Conservation (phyloP, 2,113 vertebrate genomes). For the Zeus faber region DNA sequence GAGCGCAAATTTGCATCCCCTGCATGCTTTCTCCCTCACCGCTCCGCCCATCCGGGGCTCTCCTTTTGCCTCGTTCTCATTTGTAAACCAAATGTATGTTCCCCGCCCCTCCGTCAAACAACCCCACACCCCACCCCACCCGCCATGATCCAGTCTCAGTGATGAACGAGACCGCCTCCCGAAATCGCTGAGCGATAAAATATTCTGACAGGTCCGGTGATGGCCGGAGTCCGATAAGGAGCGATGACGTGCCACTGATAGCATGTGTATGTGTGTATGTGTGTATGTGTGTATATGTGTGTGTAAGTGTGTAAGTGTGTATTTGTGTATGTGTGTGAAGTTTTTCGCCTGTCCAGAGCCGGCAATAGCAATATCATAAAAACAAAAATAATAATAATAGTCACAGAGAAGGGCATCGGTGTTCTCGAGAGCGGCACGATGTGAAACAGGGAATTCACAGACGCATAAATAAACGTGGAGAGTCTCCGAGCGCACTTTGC, state of each 20-base stretch:
- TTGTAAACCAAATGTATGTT: slow-evolving; percentile 29
- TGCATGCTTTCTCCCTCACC: too few relatives aligned
- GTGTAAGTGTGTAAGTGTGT: not conserved
- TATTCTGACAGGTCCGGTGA: slow-evolving; percentile 19
- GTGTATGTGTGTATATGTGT: slow-evolving; percentile 1
- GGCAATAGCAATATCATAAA: too few relatives aligned
- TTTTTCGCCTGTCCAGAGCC: too few relatives aligned
- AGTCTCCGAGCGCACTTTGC: too few relatives aligned
- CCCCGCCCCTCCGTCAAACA: not conserved
- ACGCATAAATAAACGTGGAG: too few relatives aligned
- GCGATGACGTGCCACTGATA: not conserved
- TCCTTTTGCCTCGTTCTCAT: slow-evolving; percentile 17
- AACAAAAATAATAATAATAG: too few relatives aligned
- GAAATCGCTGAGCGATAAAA: slow-evolving; percentile 43
- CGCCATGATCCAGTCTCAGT: slow-evolving; percentile 24
- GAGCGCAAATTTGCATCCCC: too few relatives aligned
- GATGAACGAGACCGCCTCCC: slow-evolving; percentile 38
- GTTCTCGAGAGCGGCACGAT: too few relatives aligned
- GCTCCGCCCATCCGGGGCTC: not conserved
- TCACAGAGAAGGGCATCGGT: too few relatives aligned
- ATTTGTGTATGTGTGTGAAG: not conserved
- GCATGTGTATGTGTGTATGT: not conserved
- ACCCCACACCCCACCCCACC: too few relatives aligned
- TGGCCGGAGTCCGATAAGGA: slow-evolving; percentile 5
- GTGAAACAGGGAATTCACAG: too few relatives aligned